phyloP scores from a whole-genome alignment of 2,113 vertebrate species.

The Pseudopodoces humilis region DNA sequence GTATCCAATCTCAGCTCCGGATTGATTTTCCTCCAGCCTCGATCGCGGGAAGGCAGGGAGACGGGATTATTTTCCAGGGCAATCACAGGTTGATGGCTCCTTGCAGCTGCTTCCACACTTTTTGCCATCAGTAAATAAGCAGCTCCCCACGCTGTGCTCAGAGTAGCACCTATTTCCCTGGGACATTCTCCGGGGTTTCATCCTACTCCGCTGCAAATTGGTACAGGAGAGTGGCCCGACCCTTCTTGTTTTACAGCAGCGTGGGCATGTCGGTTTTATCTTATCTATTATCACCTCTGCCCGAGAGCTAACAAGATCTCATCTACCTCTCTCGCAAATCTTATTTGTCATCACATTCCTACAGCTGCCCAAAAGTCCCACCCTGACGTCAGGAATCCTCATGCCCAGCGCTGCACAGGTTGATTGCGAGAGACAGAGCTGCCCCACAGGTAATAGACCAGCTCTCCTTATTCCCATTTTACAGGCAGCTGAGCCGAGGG shows the following conservation, averaged over 20 bases:
- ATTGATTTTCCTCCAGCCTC: conserved; percentile 61
- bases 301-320: neutral
- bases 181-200: neutral
- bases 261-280: conserved; percentile 10
- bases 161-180: neutral
- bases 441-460: neutral
- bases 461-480: neutral
- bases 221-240: neutral
- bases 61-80: conserved; percentile 65
- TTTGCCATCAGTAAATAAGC: conserved; percentile 23
- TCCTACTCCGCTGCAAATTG: conserved; percentile 18
- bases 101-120: conserved; percentile 62
- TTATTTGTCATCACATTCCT: neutral
- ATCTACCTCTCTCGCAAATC: neutral
- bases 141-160: neutral
- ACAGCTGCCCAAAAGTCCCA: neutral
- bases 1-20: conserved; percentile 38
- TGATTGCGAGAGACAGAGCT: neutral
- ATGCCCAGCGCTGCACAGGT: neutral
- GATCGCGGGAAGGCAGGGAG: neutral
- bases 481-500: neutral
- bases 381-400: neutral
- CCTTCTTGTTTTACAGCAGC: neutral
- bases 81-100: conserved; percentile 56
- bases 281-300: conserved; percentile 44